These are phyloP conservation scores for Chironomus tepperi DNA, from an alignment of 1,140 invertebrate species.

Conservation along the genomic window DNA sequence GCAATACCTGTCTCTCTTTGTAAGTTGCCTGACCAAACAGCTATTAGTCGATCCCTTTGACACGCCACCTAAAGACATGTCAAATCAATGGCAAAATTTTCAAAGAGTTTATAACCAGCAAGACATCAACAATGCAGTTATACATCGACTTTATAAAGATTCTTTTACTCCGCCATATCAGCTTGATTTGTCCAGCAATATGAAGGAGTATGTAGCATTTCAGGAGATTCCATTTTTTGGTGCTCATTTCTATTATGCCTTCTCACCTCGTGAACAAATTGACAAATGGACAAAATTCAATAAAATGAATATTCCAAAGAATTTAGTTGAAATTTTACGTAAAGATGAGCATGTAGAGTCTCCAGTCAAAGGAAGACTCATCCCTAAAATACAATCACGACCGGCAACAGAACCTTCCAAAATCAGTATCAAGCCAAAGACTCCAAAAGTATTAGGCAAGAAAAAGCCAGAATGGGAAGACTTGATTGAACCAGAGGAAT, in stretches of 20 bases:
- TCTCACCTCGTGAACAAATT: neutral
- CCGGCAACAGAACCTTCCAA: neutral
- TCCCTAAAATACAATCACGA: neutral
- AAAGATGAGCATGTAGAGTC: neutral
- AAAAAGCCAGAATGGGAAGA: neutral
- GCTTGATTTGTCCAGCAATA: neutral
- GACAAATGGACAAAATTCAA: neutral
- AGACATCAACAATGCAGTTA: neutral
- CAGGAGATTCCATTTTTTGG: slow-evolving; percentile 6
- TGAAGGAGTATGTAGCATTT: neutral
- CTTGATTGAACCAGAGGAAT: neutral
- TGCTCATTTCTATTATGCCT: neutral
- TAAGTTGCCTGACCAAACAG: neutral
- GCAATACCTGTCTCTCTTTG: neutral
- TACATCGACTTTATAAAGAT: neutral
- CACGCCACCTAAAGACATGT: neutral
- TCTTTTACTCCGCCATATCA: neutral
- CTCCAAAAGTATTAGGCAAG: neutral
- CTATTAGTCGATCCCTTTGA: neutral
- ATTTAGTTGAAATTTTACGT: neutral
- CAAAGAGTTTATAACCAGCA: neutral
- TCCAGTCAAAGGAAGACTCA: neutral
- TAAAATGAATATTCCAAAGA: neutral
- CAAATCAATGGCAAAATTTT: neutral
- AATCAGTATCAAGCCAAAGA: neutral